Evolutionary conservation across 1,140 invertebrate genomes (phyloP).

Genomic region (Pseudomyrmex gracilis): DNA sequence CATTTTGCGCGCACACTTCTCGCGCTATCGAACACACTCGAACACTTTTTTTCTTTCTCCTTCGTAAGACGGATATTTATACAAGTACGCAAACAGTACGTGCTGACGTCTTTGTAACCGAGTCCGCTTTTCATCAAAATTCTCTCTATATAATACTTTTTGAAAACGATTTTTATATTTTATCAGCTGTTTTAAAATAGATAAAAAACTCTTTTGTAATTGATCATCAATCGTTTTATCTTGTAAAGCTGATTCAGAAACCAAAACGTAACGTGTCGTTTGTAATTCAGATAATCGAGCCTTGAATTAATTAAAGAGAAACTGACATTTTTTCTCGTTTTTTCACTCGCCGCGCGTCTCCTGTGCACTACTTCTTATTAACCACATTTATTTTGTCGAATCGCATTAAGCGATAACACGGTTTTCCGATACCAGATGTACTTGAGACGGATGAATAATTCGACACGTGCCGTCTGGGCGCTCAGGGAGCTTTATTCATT

Average conservation of each 20-base stretch:
- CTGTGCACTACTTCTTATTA: constrained; percentile 6
- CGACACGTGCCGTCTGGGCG: constrained; percentile 47
- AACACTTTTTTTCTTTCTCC: neutral
- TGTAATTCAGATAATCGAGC: no score
- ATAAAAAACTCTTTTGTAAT: no score
- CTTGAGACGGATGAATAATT: constrained; percentile 46
- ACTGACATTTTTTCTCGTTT: neutral
- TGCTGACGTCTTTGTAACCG: neutral
- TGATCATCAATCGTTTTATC: no score
- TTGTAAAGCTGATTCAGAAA: no score
- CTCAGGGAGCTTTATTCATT: constrained; percentile 54
- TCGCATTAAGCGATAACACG: constrained; percentile 29
- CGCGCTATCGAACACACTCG: neutral
- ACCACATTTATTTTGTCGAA: constrained; percentile 12
- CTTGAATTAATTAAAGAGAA: no score
- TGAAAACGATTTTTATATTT: no score
- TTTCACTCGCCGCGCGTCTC: neutral
- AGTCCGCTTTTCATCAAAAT: neutral
- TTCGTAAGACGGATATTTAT: neutral
- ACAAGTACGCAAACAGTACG: neutral
- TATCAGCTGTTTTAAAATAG: no score
- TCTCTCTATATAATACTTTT: no score
- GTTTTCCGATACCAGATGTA: neutral
- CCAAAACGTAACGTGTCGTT: no score
- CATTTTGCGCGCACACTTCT: neutral